phyloP scores from a whole-genome alignment of 2,888 invertebrate genomes.

The Rhingia rostrata region DNA sequence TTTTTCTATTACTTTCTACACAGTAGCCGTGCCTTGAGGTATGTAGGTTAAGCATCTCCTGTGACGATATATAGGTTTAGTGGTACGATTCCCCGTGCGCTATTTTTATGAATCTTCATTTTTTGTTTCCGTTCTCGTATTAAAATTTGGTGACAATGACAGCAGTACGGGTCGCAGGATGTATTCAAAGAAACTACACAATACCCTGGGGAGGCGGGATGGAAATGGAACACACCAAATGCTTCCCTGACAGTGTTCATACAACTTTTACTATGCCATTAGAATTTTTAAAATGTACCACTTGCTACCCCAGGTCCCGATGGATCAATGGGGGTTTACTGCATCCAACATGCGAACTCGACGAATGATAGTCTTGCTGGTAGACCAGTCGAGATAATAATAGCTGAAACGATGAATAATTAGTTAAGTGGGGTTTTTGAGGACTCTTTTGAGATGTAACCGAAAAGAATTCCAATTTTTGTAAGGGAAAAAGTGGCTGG shows the following conservation, averaged over 20 bases:
- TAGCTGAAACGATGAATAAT: slow-evolving; percentile 61
- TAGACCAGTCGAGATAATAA: slow-evolving; percentile 46
- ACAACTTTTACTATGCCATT: slow-evolving; percentile 61
- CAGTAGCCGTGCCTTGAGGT: slow-evolving; percentile 38
- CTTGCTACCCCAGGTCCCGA: slow-evolving; percentile 54
- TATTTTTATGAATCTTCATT: slow-evolving; percentile 61
- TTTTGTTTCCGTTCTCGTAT: slow-evolving; percentile 32
- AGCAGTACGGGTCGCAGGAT: background rate
- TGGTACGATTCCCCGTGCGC: slow-evolving; percentile 46
- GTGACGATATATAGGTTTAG: background rate
- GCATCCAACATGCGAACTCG: slow-evolving; percentile 8
- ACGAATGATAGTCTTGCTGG: slow-evolving; percentile 32
- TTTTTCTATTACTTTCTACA: slow-evolving; percentile 69
- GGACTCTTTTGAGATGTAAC: background rate
- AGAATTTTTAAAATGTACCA: slow-evolving; percentile 61
- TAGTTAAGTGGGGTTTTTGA: slow-evolving; percentile 38
- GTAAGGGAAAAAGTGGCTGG: background rate
- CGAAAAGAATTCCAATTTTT: too few species aligned
- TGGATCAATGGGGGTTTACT: slow-evolving; percentile 47
- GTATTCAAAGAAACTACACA: slow-evolving; percentile 37
- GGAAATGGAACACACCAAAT: slow-evolving; percentile 39
- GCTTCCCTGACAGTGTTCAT: slow-evolving; percentile 25
- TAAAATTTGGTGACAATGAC: slow-evolving; percentile 61
- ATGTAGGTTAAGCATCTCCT: slow-evolving; percentile 1
- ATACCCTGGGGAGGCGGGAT: slow-evolving; percentile 11